A percentile compares a stretch with the other conserved stretches of the same genome.
phyloP scores from a whole-genome alignment of 2,888 invertebrate species.

The Melanotus villosus region DNA sequence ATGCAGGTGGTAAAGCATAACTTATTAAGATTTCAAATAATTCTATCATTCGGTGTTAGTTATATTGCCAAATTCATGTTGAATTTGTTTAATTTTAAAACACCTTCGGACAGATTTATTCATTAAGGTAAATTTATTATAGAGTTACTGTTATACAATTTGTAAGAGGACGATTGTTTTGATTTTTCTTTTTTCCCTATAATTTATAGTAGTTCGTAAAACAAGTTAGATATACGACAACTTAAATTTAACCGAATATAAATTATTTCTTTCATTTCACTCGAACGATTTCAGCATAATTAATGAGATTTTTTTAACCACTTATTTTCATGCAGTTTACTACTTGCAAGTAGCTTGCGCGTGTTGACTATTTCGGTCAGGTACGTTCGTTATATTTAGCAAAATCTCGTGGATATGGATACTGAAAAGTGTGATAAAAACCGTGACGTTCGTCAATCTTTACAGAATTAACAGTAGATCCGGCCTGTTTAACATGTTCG shows the following conservation, averaged over 20 bases:
- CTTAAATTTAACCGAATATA: not conserved
- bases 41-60: too few species aligned
- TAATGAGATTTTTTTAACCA: not conserved
- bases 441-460: not conserved
- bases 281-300: slow-evolving; percentile 1
- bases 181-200: too few species aligned
- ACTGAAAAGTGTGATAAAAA: not conserved
- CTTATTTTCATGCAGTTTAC: not conserved
- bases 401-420: not conserved
- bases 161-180: too few species aligned
- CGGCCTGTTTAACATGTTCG: not conserved
- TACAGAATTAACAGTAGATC: not conserved
- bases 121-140: too few species aligned
- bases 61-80: too few species aligned
- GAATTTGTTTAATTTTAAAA: too few species aligned
- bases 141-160: too few species aligned
- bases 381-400: slow-evolving; percentile 19
- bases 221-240: too few species aligned
- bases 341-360: not conserved
- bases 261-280: not conserved
- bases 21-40: too few species aligned
- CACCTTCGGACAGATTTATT: too few species aligned
- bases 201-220: too few species aligned
- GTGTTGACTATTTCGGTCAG: slow-evolving; percentile 16
- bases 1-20: too few species aligned